Evolutionary conservation across 1,140 invertebrate species (phyloP), one percentile per base, ranked within the genome.

Genomic region (Paramacrobiotus metropolitanus): DNA sequence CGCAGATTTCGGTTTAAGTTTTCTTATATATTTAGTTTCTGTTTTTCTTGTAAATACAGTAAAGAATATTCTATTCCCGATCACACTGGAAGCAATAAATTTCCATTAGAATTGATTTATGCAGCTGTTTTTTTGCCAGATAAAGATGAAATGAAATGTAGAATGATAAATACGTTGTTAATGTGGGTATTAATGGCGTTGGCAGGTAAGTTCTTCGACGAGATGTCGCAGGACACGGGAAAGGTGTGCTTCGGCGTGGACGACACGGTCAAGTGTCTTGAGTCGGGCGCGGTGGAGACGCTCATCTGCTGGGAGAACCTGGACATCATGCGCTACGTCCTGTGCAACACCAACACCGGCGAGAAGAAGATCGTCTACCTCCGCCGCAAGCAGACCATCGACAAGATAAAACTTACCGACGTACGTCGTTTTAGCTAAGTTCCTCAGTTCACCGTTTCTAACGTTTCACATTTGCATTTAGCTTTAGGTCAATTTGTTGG

Each of bases 191-290:
- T n/a, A n/a, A n/a, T n/a, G n/a, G n/a, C n/a, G n/a, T 60, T 67
- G 73, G 45, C 65, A 83, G 82, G 82, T 64, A 81, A 87, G 69
- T 97, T 96, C 75, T 96, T 98, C 79, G 92, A 96, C 78, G 92
- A 97, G 79, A 96, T 98, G 71, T 94, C 90, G 67, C 84, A 92
- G 81, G 94, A 99, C 70, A 96, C 93, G 2, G 93, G 94, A 34
- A 96, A 97, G 77, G 97, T 94, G 71, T 97, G 94, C 76, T 99
- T 97, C 74, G 94, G 95, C 66, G 91, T 98, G n/a, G 88, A 92
- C 69, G 93, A 99, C 71, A 98, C 95, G 0, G 76, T 99, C 63
- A 82, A 87, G 74, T 93, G 89, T 18, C 75, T 99, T 64, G 95
- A 99, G 76, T 81, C 97, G 72, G 94, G 94, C 63, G 86, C 92